Conservation (phyloP, 2,797 vertebrate genomes). For the Chaunax sp. region DNA sequence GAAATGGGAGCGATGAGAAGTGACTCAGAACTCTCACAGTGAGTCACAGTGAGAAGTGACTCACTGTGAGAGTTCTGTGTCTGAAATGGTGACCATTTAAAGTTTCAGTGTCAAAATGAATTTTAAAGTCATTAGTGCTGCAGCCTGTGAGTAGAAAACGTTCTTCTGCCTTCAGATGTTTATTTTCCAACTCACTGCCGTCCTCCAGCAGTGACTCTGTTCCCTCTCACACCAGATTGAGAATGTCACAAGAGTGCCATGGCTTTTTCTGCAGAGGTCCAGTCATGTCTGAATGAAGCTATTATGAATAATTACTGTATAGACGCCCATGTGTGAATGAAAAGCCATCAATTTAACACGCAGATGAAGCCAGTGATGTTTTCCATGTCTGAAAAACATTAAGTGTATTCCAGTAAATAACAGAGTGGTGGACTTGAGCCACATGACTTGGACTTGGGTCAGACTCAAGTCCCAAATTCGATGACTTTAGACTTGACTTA, state of each 20-base stretch:
- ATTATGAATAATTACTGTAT: background rate
- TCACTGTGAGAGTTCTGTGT: conserved; percentile 12
- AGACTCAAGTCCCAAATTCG: no score
- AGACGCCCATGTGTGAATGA: background rate
- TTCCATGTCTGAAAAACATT: background rate
- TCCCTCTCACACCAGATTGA: no score
- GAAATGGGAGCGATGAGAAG: background rate
- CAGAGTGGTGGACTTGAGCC: no score
- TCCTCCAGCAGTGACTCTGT: no score
- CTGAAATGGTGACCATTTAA: background rate
- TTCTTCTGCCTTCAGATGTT: background rate
- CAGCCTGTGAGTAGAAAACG: conserved; percentile 12
- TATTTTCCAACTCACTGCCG: no score
- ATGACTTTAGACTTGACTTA: no score
- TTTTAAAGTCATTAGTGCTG: conserved; percentile 37
- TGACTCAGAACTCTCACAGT: no score
- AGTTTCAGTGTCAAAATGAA: conserved; percentile 4
- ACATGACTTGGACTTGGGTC: no score
- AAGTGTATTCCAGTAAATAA: no score
- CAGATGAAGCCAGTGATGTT: background rate
- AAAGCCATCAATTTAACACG: background rate
- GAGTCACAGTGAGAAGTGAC: conserved; percentile 26
- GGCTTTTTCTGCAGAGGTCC: no score
- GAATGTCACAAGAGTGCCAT: no score
- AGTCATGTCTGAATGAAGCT: background rate